Base-by-base conservation (phyloP, 2,113 vertebrate genomes). In the Syngnathus typhle region DNA sequence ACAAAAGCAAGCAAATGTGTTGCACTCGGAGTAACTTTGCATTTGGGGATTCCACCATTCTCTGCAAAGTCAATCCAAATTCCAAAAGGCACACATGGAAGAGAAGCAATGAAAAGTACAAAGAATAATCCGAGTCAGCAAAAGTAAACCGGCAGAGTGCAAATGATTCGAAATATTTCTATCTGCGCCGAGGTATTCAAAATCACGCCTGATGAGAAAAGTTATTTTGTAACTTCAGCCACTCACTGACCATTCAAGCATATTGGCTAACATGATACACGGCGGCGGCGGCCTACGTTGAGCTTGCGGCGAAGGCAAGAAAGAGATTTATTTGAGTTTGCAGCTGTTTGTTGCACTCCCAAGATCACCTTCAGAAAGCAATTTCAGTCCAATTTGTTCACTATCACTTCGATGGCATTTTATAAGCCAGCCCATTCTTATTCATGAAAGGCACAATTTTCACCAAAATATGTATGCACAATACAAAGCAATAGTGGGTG, bases 261-360 rank as follows among this genome's bases (percentile, higher is more conserved):
- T 69, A 71, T 75, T 76, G 64, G 51, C 72, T 52, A 77, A 65
- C 72, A 76, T 77, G 82, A 79, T 83, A 83, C 27, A 32, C 27
- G 67, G 69, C 74, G 65, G 44, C 56, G 56, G n/a, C n/a, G n/a
- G n/a, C 15, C 74, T 32, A 51, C 43, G 62, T 58, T 54, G 71
- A 75, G 64, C 59, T 82, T 38, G 71, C 69, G 72, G 76, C 72
- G 73, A 77, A 73, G 75, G 78, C 78, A 76, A 78, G 65, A 77
- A 78, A 78, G 71, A 68, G 49, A 77, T 75, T 82, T 83, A 77
- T 75, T 82, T 83, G 72, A 79, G 79, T 78, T 81, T 78, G 67
- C 82, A 82, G 83, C 82, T 83, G 76, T 74, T 84, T 66, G 70
- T 66, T 76, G 58, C 60, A 71, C 64, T 49, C 62, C 67, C 6